Percentiles rank a stretch among this genome's conserved stretches.
phyloP scores from a whole-genome alignment of 1,140 invertebrate genomes.

The Goniozus legneri region DNA sequence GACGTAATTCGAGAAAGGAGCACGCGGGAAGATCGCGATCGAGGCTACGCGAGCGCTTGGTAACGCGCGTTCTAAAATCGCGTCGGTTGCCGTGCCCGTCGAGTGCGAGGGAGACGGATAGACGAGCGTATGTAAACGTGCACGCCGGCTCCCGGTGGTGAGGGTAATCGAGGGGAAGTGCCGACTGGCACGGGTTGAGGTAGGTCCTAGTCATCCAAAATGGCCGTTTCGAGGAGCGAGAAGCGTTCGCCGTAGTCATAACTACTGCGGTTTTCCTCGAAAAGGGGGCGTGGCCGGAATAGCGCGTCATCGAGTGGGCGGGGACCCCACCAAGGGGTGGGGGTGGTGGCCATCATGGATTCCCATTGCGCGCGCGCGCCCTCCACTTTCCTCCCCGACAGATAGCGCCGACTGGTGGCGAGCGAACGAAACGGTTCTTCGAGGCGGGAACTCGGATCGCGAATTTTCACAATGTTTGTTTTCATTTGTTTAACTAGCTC shows the following conservation, averaged over 20 bases:
- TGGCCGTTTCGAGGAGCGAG: too few relatives aligned
- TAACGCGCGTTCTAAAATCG: too few relatives aligned
- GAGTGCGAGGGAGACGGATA: too few relatives aligned
- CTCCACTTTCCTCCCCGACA: slow-evolving; percentile 30
- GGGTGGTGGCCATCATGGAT: slow-evolving; percentile 43
- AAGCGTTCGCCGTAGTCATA: slow-evolving; percentile 36
- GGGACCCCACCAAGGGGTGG: too few relatives aligned
- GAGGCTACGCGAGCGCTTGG: too few relatives aligned
- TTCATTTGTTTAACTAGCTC: too few relatives aligned
- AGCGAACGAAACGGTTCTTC: not conserved
- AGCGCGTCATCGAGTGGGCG: not conserved
- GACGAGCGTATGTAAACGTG: too few relatives aligned
- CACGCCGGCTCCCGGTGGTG: too few relatives aligned
- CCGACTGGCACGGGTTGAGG: slow-evolving; percentile 29
- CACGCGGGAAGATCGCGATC: too few relatives aligned
- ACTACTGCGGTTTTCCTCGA: slow-evolving; percentile 26
- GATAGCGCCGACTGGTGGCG: slow-evolving; percentile 35
- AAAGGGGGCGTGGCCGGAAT: slow-evolving; percentile 29
- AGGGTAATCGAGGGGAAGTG: slow-evolving; percentile 1
- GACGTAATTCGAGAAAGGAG: too few relatives aligned
- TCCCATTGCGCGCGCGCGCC: too few relatives aligned
- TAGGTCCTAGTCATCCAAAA: slow-evolving; percentile 39
- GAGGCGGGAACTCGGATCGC: not conserved
- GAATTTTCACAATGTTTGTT: not conserved
- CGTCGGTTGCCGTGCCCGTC: too few relatives aligned